These are phyloP conservation scores for Deilephila porcellus DNA, from an alignment of 2,888 invertebrate species.

Conservation along the genomic window DNA sequence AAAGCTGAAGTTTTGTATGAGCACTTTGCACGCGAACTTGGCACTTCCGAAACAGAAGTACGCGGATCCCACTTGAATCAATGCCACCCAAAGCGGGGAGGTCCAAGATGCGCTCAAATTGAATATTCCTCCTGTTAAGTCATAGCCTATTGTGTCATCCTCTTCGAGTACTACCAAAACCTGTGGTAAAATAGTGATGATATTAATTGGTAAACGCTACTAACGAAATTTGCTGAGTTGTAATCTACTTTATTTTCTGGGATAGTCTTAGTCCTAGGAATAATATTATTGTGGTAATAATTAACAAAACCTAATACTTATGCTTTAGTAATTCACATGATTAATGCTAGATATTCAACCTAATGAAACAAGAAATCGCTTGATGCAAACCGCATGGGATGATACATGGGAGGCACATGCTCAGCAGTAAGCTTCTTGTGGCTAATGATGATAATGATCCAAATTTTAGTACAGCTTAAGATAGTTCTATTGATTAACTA, in stretches of 20 bases:
- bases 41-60: constrained; percentile 88
- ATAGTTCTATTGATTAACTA: not conserved
- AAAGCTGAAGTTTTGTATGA: constrained; percentile 94
- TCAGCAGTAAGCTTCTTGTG: no score
- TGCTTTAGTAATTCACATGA: not conserved
- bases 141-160: constrained; percentile 66
- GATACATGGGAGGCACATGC: no score
- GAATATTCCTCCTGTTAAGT: constrained; percentile 62
- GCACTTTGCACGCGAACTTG: constrained; percentile 94
- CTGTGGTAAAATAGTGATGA: constrained; percentile 58
- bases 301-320: not conserved
- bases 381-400: no score
- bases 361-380: no score
- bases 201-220: not conserved
- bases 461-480: no score
- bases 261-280: no score
- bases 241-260: no score
- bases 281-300: no score
- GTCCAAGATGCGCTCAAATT: constrained; percentile 60
- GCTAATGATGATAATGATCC: no score
- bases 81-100: constrained; percentile 85
- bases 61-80: constrained; percentile 87
- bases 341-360: not conserved
- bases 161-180: constrained; percentile 74
- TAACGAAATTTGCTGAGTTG: no score